Percentiles rank a stretch among this genome's conserved stretches.
phyloP scores from a whole-genome alignment of 2,888 invertebrate genomes.

The Bruchidius siliquastri region DNA sequence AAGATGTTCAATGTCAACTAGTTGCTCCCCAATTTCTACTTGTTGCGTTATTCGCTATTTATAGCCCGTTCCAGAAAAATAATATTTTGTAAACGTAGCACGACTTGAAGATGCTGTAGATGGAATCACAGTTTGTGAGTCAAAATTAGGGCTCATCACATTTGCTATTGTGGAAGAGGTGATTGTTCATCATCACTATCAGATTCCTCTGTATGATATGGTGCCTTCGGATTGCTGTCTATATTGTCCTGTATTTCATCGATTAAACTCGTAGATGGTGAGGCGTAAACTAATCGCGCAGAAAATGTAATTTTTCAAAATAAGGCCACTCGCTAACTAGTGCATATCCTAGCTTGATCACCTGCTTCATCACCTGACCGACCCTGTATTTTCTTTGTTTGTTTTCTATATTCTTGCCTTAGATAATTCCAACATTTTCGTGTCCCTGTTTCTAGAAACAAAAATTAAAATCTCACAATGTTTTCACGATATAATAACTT shows the following conservation, averaged over 20 bases:
- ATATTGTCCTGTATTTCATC: conserved; percentile 1
- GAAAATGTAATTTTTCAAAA: neutral
- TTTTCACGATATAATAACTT: too few relatives aligned
- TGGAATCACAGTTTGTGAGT: too few relatives aligned
- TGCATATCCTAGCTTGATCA: neutral
- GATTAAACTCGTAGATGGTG: neutral
- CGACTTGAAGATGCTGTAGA: too few relatives aligned
- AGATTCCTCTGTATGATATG: neutral
- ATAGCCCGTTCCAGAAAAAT: neutral
- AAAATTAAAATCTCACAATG: too few relatives aligned
- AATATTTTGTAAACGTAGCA: too few relatives aligned
- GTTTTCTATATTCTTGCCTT: too few relatives aligned
- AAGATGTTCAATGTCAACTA: conserved; percentile 1
- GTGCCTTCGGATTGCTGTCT: neutral
- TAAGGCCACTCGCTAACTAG: neutral
- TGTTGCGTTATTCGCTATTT: neutral
- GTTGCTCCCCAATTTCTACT: conserved; percentile 1
- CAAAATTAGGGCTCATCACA: neutral
- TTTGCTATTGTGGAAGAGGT: neutral
- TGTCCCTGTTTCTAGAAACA: too few relatives aligned
- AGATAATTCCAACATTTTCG: too few relatives aligned
- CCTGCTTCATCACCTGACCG: neutral
- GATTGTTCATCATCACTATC: neutral
- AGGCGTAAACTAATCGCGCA: neutral
- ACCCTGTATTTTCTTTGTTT: too few relatives aligned